phyloP scores from a whole-genome alignment of 2,797 vertebrate species.

The Nasua narica region DNA sequence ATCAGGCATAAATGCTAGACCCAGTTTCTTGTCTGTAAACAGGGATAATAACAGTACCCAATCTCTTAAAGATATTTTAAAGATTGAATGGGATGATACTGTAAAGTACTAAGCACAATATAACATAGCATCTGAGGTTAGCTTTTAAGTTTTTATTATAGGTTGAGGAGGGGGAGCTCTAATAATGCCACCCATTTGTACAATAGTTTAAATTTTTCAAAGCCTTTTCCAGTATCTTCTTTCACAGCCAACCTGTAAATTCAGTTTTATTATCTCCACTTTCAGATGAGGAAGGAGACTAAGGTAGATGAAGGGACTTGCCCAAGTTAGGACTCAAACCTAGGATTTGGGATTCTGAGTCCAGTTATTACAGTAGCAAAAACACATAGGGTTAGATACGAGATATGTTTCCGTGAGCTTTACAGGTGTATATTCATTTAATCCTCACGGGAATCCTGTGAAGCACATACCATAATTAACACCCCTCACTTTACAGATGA shows the following conservation, averaged over 20 bases:
- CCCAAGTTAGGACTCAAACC: not conserved
- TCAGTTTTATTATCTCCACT: not conserved
- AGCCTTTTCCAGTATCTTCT: not conserved
- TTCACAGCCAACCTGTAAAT: not conserved
- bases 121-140: not conserved
- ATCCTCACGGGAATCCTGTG: not conserved
- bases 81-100: not conserved
- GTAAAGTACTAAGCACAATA: not conserved
- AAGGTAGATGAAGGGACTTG: not conserved
- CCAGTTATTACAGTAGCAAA: not conserved
- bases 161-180: not conserved
- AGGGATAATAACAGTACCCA: constrained; percentile 17
- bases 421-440: not conserved
- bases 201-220: not conserved
- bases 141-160: constrained; percentile 30
- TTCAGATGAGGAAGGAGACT: not conserved
- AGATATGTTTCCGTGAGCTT: not conserved
- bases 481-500: not conserved
- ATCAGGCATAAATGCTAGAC: not conserved
- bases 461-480: not conserved
- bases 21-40: constrained; percentile 45
- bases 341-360: not conserved
- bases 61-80: constrained; percentile 26
- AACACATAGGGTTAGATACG: not conserved
- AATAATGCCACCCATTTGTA: not conserved